Conservation (phyloP, 1,140 invertebrate genomes). For the Oedothorax gibbosus region DNA sequence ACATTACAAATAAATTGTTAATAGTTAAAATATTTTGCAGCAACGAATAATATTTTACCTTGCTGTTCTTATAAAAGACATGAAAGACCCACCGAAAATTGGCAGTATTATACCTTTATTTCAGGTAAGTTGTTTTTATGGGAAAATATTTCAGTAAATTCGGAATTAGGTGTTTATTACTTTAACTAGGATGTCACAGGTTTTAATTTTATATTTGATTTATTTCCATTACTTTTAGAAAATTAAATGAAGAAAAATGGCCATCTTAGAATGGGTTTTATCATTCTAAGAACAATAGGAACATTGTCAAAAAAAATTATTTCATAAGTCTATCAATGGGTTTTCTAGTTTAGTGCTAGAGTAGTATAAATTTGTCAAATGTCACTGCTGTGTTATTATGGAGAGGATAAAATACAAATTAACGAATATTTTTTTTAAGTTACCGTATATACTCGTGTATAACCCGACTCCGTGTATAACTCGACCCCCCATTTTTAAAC, state of each 20-base stretch:
- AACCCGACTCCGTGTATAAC: too few relatives aligned
- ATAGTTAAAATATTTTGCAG: constrained; percentile 15
- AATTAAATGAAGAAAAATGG: background rate
- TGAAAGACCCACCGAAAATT: constrained; percentile 37
- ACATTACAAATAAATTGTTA: background rate
- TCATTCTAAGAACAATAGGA: background rate
- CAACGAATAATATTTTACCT: constrained; percentile 58
- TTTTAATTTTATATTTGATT: background rate
- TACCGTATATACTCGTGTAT: too few relatives aligned
- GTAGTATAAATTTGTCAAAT: background rate
- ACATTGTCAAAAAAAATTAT: background rate
- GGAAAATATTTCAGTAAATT: background rate
- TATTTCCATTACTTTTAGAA: background rate
- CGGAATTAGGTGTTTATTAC: background rate
- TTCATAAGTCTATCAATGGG: too few relatives aligned
- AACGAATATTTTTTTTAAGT: too few relatives aligned
- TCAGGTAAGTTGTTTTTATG: constrained; percentile 25
- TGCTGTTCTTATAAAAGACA: constrained; percentile 46
- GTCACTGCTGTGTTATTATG: background rate
- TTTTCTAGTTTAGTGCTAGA: too few relatives aligned
- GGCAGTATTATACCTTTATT: constrained; percentile 37
- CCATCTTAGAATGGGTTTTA: background rate
- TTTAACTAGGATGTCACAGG: background rate
- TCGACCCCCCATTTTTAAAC: too few relatives aligned
- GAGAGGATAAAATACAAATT: background rate